A percentile compares a stretch with the other conserved stretches of the same genome.
These are phyloP conservation scores for Ibidorhyncha struthersii DNA, from an alignment of 2,113 vertebrate genomes.

Conservation along the genomic window DNA sequence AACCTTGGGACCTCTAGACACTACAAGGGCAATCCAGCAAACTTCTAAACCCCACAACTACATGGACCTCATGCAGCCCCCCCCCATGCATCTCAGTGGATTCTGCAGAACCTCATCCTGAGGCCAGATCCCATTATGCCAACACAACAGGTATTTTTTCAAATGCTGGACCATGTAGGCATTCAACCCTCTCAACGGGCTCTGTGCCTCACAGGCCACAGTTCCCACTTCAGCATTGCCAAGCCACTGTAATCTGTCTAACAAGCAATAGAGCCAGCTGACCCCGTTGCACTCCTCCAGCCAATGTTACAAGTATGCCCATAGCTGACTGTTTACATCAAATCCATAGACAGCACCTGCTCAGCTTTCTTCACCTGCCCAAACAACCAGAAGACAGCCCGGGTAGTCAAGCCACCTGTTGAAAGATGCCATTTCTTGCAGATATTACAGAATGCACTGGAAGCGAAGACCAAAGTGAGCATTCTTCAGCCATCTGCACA, in stretches of 20 bases:
- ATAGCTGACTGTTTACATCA: background rate
- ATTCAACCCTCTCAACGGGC: background rate
- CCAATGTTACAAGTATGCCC: background rate
- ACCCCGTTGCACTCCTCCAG: background rate
- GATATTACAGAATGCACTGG: background rate
- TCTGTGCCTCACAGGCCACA: background rate
- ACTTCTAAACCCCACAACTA: background rate
- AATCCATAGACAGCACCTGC: background rate
- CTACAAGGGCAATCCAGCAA: background rate
- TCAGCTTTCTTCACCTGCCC: background rate
- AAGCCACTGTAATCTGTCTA: background rate
- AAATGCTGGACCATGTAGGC: background rate
- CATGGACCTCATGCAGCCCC: background rate
- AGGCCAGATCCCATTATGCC: background rate
- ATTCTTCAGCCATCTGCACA: background rate
- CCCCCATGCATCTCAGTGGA: background rate
- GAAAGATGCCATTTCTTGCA: background rate
- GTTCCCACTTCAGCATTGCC: background rate
- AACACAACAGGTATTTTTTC: background rate
- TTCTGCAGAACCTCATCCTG: background rate
- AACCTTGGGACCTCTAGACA: background rate
- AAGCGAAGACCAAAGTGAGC: background rate
- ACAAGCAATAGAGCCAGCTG: background rate
- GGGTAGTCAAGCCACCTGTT: background rate
- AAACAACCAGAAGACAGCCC: background rate